Base-by-base conservation (phyloP, 2,113 vertebrate genomes). In the Cercopithecus mona region DNA sequence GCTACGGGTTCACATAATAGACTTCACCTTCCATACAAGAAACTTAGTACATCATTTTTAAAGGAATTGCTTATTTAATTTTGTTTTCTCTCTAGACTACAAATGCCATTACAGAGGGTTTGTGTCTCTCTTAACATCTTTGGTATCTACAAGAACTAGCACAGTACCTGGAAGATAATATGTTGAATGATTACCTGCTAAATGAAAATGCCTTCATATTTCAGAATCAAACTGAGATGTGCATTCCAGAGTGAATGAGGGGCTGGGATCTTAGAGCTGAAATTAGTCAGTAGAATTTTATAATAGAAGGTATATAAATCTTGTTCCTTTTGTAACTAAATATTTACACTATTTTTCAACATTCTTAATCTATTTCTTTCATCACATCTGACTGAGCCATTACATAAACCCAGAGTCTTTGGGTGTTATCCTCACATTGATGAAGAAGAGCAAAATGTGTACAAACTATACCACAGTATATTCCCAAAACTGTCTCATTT, bases 401-500 rank as follows among this genome's bases (percentile, higher is more conserved):
- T 73, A 30, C 1, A 30, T 23, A 70, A 81, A 81, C 61, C 38
- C 27, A 12, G 13, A 48, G 30, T 30, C 82, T 86, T n/a, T 82
- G 40, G 1, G 22, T 90, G 32, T 40, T 64, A 50, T 43, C 64
- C 81, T 52, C 13, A 64, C 45, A 61, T 27, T 43, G 7, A 55
- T 43, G 32, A 6, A 83, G 66, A 96, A 40, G 4, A 92, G 16
- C 2, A 75, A 80, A 75, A 64, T 68, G 22, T 95, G 11, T 70
- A 61, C 17, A 73, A 83, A 45, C 0, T 0, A 30, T 17, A 64
- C 0, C 10, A 8, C 17, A 57, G 1, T 11, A 5, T 48, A 18
- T 52, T 40, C 23, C 23, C 13, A 4, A 87, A 72, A 64, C 30
- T 13, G 2, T 72, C 20, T 81, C 25, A 4, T 80, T 93, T 72